Percentiles rank a stretch among this genome's conserved stretches.
Conservation (phyloP, 2,113 vertebrate genomes). For the Sinocyclocheilus rhinocerous region DNA sequence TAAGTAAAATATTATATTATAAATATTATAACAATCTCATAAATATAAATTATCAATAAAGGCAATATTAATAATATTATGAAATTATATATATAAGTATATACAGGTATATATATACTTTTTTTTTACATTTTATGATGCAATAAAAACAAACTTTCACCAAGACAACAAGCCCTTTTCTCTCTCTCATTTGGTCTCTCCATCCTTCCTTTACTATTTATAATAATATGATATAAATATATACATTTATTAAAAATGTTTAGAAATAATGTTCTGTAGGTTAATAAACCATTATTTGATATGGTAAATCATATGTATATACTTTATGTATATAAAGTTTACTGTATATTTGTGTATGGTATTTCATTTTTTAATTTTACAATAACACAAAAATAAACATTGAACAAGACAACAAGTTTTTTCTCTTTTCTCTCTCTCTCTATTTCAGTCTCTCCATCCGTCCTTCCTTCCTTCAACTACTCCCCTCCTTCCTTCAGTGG, state of each 20-base stretch:
- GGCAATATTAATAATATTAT: no score
- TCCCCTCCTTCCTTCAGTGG: conserved; percentile 29
- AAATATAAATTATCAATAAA: no score
- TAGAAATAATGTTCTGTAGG: neutral
- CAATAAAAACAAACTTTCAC: neutral
- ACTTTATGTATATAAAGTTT: neutral
- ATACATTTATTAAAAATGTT: neutral
- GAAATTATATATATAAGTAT: no score
- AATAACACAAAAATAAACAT: neutral
- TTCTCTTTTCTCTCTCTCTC: conserved; percentile 43
- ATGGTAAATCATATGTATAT: no score
- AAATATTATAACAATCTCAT: no score
- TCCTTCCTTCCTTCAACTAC: conserved; percentile 49
- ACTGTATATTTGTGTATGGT: neutral
- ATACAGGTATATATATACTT: no score
- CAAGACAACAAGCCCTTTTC: conserved; percentile 52
- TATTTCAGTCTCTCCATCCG: conserved; percentile 23
- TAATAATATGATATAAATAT: neutral
- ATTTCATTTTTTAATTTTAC: neutral
- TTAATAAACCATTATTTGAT: no score
- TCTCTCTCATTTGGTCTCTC: conserved; percentile 45
- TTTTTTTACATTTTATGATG: neutral
- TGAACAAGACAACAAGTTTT: neutral
- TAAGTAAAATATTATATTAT: no score
- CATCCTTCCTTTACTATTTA: conserved; percentile 35